A percentile compares a stretch with the other conserved stretches of the same genome.
Conservation (phyloP, 2,113 vertebrate species). For the Penelope pileata region DNA sequence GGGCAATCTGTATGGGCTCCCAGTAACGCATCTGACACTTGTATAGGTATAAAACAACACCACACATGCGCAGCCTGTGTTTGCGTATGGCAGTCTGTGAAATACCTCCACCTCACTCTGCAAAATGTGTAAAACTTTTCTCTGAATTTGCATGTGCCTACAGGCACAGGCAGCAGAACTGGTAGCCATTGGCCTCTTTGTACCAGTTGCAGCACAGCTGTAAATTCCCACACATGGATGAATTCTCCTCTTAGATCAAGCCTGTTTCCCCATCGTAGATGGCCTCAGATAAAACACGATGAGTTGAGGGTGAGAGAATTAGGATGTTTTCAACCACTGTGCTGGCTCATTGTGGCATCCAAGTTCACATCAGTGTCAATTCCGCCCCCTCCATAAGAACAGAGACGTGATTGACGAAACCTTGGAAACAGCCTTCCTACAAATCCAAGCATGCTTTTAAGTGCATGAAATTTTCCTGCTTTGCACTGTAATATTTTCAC, state of each 20-base stretch:
- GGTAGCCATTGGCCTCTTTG: background rate
- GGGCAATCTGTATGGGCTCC: background rate
- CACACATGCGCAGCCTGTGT: background rate
- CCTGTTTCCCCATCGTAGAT: background rate
- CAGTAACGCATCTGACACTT: background rate
- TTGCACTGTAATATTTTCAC: background rate
- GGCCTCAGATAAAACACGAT: background rate
- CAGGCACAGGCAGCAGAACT: background rate
- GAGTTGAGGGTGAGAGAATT: background rate
- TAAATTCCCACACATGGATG: background rate
- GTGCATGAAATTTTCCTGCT: background rate
- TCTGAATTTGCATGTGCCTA: background rate
- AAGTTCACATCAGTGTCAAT: background rate
- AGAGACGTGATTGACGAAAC: background rate
- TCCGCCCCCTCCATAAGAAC: background rate
- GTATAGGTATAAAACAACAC: background rate
- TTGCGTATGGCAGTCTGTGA: background rate
- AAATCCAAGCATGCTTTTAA: background rate
- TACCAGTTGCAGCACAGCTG: background rate
- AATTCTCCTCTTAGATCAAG: background rate
- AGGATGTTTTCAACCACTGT: background rate
- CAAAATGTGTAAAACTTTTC: background rate
- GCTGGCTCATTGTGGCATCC: background rate
- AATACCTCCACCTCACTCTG: background rate
- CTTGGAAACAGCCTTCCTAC: conserved; percentile 36